Conservation (phyloP, 2,113 vertebrate genomes). For the Glaucidium brasilianum region DNA sequence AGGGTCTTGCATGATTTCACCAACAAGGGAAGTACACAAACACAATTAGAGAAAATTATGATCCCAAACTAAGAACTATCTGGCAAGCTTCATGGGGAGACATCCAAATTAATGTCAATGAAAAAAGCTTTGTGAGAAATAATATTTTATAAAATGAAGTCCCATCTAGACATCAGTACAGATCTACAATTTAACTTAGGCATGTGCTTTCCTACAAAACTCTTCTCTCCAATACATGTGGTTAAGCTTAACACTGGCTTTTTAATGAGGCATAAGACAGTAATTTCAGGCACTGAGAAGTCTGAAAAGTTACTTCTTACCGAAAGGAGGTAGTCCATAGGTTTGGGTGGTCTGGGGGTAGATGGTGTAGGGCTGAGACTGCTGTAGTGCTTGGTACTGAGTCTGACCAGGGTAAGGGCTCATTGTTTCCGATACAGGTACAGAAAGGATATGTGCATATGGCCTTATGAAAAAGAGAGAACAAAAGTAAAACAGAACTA, state of each 20-base stretch:
- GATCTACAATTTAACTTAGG: background rate
- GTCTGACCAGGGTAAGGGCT: slow-evolving; percentile 85
- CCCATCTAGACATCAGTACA: background rate
- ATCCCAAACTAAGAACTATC: background rate
- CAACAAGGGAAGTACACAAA: background rate
- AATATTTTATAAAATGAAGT: background rate
- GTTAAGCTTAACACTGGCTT: background rate
- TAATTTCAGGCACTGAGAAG: background rate
- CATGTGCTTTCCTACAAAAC: background rate
- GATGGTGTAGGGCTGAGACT: slow-evolving; percentile 87
- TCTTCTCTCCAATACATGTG: background rate
- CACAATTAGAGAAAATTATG: background rate
- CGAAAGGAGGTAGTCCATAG: slow-evolving; percentile 96
- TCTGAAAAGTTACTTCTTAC: slow-evolving; percentile 72
- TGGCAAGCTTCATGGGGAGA: background rate
- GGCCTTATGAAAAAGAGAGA: slow-evolving; percentile 69
- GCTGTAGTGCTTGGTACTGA: slow-evolving; percentile 86
- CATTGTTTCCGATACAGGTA: slow-evolving; percentile 82
- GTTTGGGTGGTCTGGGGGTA: slow-evolving; percentile 92
- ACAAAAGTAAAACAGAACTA: background rate
- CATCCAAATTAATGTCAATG: background rate
- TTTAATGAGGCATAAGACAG: background rate
- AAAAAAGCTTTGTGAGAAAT: background rate
- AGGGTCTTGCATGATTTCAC: background rate
- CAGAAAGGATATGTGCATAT: slow-evolving; percentile 80